Evolutionary conservation across 2,113 vertebrate genomes (phyloP).

Genomic region (Hemichromis elongatus): DNA sequence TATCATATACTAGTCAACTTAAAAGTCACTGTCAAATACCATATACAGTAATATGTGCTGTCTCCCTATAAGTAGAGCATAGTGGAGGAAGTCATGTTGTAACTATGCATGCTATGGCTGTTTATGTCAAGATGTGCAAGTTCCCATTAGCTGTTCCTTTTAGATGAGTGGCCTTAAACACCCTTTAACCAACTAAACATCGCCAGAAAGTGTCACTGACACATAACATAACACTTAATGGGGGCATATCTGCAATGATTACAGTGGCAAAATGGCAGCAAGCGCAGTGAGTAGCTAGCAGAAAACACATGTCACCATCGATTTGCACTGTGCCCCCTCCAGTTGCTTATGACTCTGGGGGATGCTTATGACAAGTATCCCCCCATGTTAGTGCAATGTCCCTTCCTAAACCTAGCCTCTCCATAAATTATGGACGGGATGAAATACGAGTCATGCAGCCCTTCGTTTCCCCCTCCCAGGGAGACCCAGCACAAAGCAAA

Average conservation of each 20-base stretch:
- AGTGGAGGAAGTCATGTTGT: background rate
- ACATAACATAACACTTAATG: slow-evolving; percentile 1
- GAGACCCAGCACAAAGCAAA: slow-evolving; percentile 28
- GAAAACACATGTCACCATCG: slow-evolving; percentile 54
- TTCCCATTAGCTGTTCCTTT: background rate
- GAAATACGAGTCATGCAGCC: slow-evolving; percentile 54
- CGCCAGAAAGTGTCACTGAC: background rate
- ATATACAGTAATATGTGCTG: slow-evolving; percentile 11
- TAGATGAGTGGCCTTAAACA: background rate
- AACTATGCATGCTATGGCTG: background rate
- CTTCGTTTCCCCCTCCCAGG: slow-evolving; percentile 45
- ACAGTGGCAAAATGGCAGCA: background rate
- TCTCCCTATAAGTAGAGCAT: background rate
- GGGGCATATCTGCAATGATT: slow-evolving; percentile 2
- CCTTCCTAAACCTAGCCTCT: slow-evolving; percentile 46
- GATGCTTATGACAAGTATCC: slow-evolving; percentile 44
- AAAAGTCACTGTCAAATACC: background rate
- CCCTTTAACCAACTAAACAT: background rate
- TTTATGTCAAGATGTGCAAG: background rate
- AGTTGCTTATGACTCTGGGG: slow-evolving; percentile 49
- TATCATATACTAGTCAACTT: slow-evolving; percentile 30
- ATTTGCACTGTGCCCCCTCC: slow-evolving; percentile 31
- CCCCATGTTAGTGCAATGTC: slow-evolving; percentile 43
- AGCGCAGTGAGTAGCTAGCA: background rate
- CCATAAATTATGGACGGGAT: slow-evolving; percentile 63